Conservation (phyloP, 35 echinoderm and acorn worm species). For the Ptychodera flava region DNA sequence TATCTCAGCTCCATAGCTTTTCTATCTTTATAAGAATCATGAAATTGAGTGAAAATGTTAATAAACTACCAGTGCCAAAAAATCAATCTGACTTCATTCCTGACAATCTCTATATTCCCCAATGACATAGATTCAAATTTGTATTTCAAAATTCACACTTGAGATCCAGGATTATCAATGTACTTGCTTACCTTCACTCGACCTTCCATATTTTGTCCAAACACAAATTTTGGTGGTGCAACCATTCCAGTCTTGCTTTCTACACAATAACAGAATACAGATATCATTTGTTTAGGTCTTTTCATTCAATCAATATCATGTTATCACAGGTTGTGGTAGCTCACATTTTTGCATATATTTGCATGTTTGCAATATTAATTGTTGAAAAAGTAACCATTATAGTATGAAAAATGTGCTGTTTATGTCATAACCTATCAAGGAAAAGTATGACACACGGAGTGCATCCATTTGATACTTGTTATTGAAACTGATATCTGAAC, state of each 20-base stretch:
- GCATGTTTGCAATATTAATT: neutral
- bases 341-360: neutral
- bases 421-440: neutral
- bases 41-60: too few species aligned
- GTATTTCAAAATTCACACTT: too few species aligned
- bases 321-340: neutral
- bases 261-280: constrained; percentile 5
- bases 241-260: neutral
- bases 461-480: too few species aligned
- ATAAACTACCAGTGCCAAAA: constrained; percentile 2
- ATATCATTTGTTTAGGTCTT: constrained; percentile 1
- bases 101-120: too few species aligned
- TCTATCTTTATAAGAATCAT: too few species aligned
- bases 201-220: constrained; percentile 94
- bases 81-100: neutral
- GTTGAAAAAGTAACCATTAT: neutral
- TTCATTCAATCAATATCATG: neutral
- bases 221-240: constrained; percentile 46
- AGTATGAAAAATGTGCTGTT: neutral
- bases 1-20: too few species aligned
- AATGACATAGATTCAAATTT: too few species aligned
- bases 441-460: neutral
- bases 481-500: too few species aligned
- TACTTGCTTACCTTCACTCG: constrained; percentile 92
- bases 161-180: too few species aligned